A percentile compares a stretch with the other conserved stretches of the same genome.
phyloP scores from a whole-genome alignment of 1,140 invertebrate species.

The Procambarus virginalis region DNA sequence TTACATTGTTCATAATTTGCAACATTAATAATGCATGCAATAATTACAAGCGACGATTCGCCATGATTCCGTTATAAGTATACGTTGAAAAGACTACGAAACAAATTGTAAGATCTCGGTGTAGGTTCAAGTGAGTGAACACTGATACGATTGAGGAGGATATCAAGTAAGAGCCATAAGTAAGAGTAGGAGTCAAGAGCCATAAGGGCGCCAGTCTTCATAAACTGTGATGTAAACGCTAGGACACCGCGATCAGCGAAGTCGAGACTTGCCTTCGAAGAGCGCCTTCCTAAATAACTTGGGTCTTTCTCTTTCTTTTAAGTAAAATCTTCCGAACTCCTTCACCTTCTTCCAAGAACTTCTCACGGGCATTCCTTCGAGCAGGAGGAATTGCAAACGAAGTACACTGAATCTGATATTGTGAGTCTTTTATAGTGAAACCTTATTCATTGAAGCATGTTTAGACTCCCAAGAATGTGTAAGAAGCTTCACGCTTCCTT shows the following conservation, averaged over 20 bases:
- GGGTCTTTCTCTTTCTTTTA: too few species aligned
- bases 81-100: too few species aligned
- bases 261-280: background rate
- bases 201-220: background rate
- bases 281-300: too few species aligned
- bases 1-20: too few species aligned
- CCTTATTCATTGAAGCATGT: too few species aligned
- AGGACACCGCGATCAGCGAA: background rate
- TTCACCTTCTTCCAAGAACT: background rate
- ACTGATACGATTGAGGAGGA: background rate
- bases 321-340: background rate
- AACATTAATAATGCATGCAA: too few species aligned
- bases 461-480: background rate
- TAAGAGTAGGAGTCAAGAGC: background rate
- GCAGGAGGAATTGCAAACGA: too few species aligned
- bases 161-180: background rate
- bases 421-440: too few species aligned
- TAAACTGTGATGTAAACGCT: background rate
- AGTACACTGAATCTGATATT: too few species aligned
- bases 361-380: too few species aligned
- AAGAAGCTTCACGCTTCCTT: background rate
- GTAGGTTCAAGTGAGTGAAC: background rate
- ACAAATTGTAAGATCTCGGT: background rate
- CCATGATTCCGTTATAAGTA: too few species aligned
- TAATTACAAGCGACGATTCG: too few species aligned